Conservation (phyloP, 2,888 invertebrate genomes). For the Athalia circularis region DNA sequence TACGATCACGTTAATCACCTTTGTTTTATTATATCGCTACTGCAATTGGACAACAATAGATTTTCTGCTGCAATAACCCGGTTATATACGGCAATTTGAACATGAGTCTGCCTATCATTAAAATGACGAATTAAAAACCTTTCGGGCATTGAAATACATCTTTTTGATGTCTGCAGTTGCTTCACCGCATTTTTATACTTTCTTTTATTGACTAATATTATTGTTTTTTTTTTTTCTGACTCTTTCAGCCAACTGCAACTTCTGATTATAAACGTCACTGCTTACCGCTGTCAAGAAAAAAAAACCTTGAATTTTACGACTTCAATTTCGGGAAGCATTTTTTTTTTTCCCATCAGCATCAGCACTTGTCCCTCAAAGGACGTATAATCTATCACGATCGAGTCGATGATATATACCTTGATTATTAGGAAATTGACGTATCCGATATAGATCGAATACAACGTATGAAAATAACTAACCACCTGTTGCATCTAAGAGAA, state of each 20-base stretch:
- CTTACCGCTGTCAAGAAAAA: too few relatives aligned
- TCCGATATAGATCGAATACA: constrained; percentile 11
- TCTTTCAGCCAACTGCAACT: neutral
- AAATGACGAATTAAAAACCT: constrained; percentile 23
- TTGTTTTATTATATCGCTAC: constrained; percentile 27
- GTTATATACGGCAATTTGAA: neutral
- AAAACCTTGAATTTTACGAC: too few relatives aligned
- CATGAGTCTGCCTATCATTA: constrained; percentile 2
- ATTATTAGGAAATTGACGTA: neutral
- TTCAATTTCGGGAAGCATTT: too few relatives aligned
- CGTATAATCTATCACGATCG: too few relatives aligned
- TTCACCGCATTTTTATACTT: neutral
- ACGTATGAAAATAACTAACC: constrained; percentile 21
- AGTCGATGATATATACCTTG: too few relatives aligned
- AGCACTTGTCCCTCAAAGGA: too few relatives aligned
- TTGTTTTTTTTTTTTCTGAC: neutral
- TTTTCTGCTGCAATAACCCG: constrained; percentile 5
- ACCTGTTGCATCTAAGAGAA: constrained; percentile 32
- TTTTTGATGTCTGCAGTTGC: constrained; percentile 9
- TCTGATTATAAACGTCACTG: too few relatives aligned
- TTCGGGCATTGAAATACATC: neutral
- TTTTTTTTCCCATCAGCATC: too few relatives aligned
- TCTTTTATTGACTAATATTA: neutral
- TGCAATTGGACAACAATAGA: constrained; percentile 31
- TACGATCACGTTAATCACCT: constrained; percentile 50